These are phyloP conservation scores for Bufotes viridis DNA, from an alignment of 2,797 vertebrate genomes.

Conservation along the genomic window DNA sequence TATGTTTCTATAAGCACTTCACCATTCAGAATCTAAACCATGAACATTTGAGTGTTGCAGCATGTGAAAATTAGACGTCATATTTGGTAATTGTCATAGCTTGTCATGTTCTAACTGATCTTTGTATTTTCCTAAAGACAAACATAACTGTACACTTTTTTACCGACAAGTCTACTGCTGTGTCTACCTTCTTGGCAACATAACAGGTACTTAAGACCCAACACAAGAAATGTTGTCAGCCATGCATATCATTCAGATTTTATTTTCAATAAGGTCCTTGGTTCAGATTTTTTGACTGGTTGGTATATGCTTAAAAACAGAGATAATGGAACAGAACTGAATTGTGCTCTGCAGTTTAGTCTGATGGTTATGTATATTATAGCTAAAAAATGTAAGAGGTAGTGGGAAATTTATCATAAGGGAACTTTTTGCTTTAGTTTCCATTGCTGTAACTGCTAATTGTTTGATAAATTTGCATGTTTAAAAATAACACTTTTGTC, in stretches of 20 bases:
- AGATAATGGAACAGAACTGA: background rate
- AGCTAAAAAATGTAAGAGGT: background rate
- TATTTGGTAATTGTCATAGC: conserved; percentile 3
- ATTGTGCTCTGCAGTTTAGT: background rate
- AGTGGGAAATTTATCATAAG: too few relatives aligned
- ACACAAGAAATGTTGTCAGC: background rate
- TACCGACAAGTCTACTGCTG: background rate
- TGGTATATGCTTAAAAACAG: background rate
- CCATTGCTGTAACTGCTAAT: too few relatives aligned
- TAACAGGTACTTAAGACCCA: conserved; percentile 7
- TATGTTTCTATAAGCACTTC: background rate
- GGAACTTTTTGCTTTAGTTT: too few relatives aligned
- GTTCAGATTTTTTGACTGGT: background rate
- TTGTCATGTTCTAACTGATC: conserved; percentile 4
- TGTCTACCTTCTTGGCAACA: background rate
- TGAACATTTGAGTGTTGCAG: background rate
- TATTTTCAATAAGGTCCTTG: background rate
- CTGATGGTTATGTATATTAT: background rate
- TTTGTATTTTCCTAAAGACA: background rate
- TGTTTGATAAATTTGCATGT: too few relatives aligned
- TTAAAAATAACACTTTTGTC: too few relatives aligned
- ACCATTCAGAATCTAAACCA: background rate
- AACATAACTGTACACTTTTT: background rate
- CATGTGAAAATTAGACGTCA: background rate
- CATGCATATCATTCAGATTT: conserved; percentile 1